Conservation (phyloP, 1,140 invertebrate genomes). For the Wiebesia pumilae region DNA sequence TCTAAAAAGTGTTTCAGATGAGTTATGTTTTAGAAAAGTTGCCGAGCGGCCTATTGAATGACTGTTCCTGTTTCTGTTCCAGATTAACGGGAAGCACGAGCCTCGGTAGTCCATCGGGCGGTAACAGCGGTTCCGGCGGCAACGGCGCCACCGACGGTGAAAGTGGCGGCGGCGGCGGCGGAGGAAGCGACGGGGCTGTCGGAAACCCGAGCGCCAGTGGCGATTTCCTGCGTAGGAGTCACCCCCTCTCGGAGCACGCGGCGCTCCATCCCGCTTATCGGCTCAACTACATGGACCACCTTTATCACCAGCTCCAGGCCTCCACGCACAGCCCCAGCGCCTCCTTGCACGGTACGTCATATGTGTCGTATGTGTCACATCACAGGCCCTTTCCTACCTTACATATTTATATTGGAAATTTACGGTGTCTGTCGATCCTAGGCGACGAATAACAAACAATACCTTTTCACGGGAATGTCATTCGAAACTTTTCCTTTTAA, state of each 20-base stretch:
- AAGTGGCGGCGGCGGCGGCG: conserved; percentile 62
- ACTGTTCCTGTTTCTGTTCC: conserved; percentile 52
- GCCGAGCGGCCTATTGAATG: background rate
- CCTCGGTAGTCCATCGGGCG: conserved; percentile 65
- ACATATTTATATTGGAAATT: too few relatives aligned
- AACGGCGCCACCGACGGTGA: conserved; percentile 55
- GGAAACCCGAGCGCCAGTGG: conserved; percentile 65
- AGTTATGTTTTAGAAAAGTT: too few relatives aligned
- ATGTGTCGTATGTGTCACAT: too few relatives aligned
- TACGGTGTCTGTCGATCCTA: background rate
- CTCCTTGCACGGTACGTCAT: conserved; percentile 74
- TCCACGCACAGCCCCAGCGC: conserved; percentile 77
- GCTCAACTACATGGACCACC: conserved; percentile 75
- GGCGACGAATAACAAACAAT: too few relatives aligned
- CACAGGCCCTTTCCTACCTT: background rate
- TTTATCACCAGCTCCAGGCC: conserved; percentile 74
- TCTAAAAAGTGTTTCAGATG: too few relatives aligned
- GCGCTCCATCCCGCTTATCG: conserved; percentile 73
- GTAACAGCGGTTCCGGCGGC: conserved; percentile 65
- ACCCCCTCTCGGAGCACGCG: conserved; percentile 73
- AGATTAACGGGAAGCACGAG: conserved; percentile 72
- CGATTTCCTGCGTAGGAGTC: conserved; percentile 73
- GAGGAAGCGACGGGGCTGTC: conserved; percentile 60
- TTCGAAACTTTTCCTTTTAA: too few relatives aligned
- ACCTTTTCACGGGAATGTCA: too few relatives aligned